phyloP scores from a whole-genome alignment of 2,797 vertebrate species.

The Staurois parvus region DNA sequence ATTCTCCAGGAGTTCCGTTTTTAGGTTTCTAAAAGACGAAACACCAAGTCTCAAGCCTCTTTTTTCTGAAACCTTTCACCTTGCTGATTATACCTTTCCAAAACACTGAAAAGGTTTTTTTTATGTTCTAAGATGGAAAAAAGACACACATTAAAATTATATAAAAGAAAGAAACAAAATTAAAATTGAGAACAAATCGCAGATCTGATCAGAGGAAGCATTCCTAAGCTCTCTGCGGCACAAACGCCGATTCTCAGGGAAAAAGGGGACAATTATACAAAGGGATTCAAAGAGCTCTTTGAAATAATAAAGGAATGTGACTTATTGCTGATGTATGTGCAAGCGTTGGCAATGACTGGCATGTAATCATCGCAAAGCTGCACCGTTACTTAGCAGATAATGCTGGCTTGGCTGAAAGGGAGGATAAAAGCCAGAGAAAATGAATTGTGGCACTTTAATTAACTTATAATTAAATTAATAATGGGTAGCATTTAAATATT shows the following conservation, averaged over 20 bases:
- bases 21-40: slow-evolving; percentile 3
- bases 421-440: slow-evolving; percentile 60
- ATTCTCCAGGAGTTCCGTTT: too few species aligned
- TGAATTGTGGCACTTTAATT: slow-evolving; percentile 83
- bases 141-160: slow-evolving; percentile 25
- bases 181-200: slow-evolving; percentile 44
- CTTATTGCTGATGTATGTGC: slow-evolving; percentile 35
- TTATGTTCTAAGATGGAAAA: slow-evolving; percentile 12
- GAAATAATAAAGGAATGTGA: slow-evolving; percentile 50
- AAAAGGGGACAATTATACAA: slow-evolving; percentile 53
- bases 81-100: slow-evolving; percentile 35
- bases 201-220: slow-evolving; percentile 47
- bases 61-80: slow-evolving; percentile 23
- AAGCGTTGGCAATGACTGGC: slow-evolving; percentile 30
- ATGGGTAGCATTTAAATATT: slow-evolving; percentile 75
- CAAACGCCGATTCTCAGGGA: neutral
- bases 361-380: slow-evolving; percentile 32
- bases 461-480: slow-evolving; percentile 84
- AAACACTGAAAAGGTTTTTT: slow-evolving; percentile 30
- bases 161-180: slow-evolving; percentile 44
- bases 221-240: slow-evolving; percentile 20
- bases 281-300: slow-evolving; percentile 57
- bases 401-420: slow-evolving; percentile 66
- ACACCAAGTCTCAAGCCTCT: neutral
- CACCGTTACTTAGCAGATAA: slow-evolving; percentile 56